Conservation (phyloP, 2,888 invertebrate genomes). For the Xylota sylvarum region DNA sequence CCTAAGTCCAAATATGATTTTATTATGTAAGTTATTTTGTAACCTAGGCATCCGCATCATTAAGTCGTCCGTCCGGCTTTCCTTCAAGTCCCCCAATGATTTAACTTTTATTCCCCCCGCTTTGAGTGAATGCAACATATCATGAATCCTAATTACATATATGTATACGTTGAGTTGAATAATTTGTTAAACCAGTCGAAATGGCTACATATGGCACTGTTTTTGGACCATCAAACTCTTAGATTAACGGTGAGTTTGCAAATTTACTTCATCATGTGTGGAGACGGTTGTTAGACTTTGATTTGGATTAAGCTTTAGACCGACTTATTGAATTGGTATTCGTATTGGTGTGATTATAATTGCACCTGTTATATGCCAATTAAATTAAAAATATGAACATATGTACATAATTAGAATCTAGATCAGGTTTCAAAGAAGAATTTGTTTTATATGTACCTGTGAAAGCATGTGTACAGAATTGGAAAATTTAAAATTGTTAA, state of each 20-base stretch:
- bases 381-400: neutral
- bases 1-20: neutral
- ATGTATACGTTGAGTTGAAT: conserved; percentile 19
- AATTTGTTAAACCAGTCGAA: conserved; percentile 30
- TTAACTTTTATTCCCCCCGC: neutral
- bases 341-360: conserved; percentile 19
- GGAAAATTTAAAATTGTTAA: too few species aligned
- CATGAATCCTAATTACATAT: conserved; percentile 19
- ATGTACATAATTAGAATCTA: conserved; percentile 3
- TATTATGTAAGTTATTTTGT: conserved; percentile 9
- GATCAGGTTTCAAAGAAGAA: conserved; percentile 7
- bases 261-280: neutral
- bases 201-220: neutral
- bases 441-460: neutral
- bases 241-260: conserved; percentile 22
- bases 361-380: conserved; percentile 24
- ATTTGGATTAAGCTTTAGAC: neutral
- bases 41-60: conserved; percentile 14
- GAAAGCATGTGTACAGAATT: neutral
- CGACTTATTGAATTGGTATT: neutral
- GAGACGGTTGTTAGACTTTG: conserved; percentile 5
- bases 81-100: neutral
- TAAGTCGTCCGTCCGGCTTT: conserved; percentile 15
- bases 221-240: conserved; percentile 22
- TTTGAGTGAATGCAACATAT: neutral